A percentile compares a stretch with the other conserved stretches of the same genome.
phyloP scores from a whole-genome alignment of 1,140 invertebrate species.

The Globodera rostochiensis region DNA sequence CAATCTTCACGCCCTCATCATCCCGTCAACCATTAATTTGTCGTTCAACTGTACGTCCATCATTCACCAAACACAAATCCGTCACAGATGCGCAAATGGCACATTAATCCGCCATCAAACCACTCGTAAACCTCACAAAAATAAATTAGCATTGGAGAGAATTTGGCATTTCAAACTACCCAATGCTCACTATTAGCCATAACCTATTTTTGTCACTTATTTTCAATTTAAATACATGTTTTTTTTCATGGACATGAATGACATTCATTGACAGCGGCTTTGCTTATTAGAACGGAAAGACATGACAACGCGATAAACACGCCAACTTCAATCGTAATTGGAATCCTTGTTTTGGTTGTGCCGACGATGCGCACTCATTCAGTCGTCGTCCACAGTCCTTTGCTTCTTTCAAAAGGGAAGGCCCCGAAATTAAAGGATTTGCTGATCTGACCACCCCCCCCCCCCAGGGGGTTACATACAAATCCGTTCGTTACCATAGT shows the following conservation, averaged over 20 bases:
- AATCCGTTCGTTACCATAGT: constrained; percentile 8
- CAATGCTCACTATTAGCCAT: no score
- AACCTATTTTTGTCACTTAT: no score
- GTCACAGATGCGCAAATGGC: not conserved
- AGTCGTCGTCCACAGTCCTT: not conserved
- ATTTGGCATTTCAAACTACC: no score
- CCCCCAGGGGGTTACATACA: not conserved
- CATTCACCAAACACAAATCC: not conserved
- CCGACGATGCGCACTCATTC: no score
- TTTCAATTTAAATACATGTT: no score
- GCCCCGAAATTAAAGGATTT: constrained; percentile 24
- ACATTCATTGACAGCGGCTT: no score
- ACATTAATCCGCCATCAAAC: no score
- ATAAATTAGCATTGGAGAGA: no score
- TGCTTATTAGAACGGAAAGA: no score
- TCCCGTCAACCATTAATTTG: not conserved
- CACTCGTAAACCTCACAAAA: no score
- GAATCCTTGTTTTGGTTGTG: not conserved
- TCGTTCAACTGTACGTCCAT: not conserved
- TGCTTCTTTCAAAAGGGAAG: constrained; percentile 21
- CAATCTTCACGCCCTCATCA: not conserved
- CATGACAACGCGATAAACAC: no score
- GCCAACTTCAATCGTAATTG: not conserved
- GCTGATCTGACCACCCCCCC: not conserved
- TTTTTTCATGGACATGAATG: no score